Percentiles rank a stretch among this genome's conserved stretches.
phyloP scores from a whole-genome alignment of 2,797 vertebrate genomes.

The Enteromius trimaculatus region DNA sequence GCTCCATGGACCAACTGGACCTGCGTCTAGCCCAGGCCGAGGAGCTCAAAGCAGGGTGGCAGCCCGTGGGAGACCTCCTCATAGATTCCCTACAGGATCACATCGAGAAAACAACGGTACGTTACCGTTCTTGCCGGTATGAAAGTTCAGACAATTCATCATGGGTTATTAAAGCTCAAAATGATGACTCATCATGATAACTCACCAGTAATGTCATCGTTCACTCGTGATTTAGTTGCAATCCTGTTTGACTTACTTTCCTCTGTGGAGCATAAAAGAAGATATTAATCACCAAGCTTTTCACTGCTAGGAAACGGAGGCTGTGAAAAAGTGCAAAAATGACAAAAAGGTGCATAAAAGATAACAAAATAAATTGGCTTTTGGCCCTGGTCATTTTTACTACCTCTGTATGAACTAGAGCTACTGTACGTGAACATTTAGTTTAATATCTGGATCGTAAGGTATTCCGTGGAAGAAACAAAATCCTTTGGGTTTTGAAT shows the following conservation, averaged over 20 bases:
- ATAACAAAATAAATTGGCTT: neutral
- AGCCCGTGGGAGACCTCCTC: conserved; percentile 92
- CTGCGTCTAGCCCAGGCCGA: conserved; percentile 86
- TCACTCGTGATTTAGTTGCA: neutral
- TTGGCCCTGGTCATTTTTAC: neutral
- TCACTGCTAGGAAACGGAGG: no score
- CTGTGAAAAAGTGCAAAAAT: neutral
- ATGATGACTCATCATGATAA: no score
- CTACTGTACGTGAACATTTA: neutral
- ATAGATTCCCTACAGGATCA: conserved; percentile 95
- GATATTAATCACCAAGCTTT: neutral
- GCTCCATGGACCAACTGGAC: conserved; percentile 93
- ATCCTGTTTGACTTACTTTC: neutral
- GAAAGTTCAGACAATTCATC: conserved; percentile 23
- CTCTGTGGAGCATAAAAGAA: neutral
- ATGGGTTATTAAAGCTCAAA: neutral
- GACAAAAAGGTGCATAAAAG: neutral
- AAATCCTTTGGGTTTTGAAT: neutral
- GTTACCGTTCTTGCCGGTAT: conserved; percentile 48
- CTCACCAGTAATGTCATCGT: no score
- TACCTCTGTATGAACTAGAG: neutral
- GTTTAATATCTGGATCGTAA: neutral
- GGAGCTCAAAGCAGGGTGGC: conserved; percentile 85
- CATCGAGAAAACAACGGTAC: conserved; percentile 89
- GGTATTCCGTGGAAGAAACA: neutral